Evolutionary conservation across 1,140 invertebrate species (phyloP).

Genomic region (Zophobas morio): DNA sequence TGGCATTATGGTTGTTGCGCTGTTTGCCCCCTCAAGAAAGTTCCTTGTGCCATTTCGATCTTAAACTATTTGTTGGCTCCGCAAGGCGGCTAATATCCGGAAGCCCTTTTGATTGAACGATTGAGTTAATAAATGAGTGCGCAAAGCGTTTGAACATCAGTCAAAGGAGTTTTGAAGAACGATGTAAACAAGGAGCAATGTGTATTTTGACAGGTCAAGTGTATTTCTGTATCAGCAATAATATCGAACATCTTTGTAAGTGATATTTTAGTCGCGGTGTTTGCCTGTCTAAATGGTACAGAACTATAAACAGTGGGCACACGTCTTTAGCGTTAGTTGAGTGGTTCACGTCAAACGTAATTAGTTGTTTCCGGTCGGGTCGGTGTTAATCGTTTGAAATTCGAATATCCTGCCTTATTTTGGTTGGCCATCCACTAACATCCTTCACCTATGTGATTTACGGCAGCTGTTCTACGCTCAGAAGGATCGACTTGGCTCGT

Average conservation of each 20-base stretch:
- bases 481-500: conserved; percentile 46
- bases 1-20: too few species aligned
- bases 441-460: conserved; percentile 56
- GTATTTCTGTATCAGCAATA: conserved; percentile 37
- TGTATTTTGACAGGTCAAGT: conserved; percentile 41
- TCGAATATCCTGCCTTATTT: conserved; percentile 64
- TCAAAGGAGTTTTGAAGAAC: conserved; percentile 39
- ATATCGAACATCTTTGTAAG: conserved; percentile 40
- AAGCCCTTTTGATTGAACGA: conserved; percentile 15
- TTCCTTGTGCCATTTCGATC: too few species aligned
- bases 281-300: conserved; percentile 41
- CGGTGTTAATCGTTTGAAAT: conserved; percentile 65
- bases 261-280: conserved; percentile 37
- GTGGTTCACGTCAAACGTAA: conserved; percentile 64
- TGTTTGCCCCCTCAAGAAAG: too few species aligned
- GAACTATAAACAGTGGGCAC: conserved; percentile 50
- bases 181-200: conserved; percentile 25
- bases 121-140: conserved; percentile 36
- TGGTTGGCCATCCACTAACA: conserved; percentile 61
- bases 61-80: neutral
- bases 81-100: neutral
- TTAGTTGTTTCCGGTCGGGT: conserved; percentile 62
- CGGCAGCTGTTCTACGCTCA: conserved; percentile 52
- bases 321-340: conserved; percentile 59
- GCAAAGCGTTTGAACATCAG: conserved; percentile 23